These are phyloP conservation scores for Columbina picui DNA, from an alignment of 2,113 vertebrate genomes.

Conservation along the genomic window DNA sequence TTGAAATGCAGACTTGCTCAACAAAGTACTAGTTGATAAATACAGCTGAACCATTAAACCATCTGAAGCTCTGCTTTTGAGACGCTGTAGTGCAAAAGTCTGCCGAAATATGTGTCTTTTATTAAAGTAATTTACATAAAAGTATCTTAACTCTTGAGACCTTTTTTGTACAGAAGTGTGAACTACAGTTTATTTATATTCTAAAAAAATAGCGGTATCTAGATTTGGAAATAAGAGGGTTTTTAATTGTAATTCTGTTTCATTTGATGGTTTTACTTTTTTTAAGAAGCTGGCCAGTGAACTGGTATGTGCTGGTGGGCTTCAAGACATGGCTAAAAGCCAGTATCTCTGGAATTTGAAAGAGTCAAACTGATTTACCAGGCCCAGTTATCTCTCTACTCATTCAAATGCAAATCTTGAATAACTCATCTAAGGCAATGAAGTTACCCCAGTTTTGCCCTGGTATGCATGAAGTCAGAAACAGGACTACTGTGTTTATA, in stretches of 20 bases:
- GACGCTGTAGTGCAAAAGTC: not conserved
- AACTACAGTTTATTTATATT: not conserved
- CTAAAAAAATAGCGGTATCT: not conserved
- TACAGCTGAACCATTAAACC: not conserved
- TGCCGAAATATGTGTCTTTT: not conserved
- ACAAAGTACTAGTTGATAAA: slow-evolving; percentile 14
- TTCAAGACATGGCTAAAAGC: not conserved
- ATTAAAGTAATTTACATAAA: not conserved
- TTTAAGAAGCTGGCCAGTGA: not conserved
- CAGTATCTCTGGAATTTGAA: not conserved
- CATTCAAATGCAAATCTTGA: not conserved
- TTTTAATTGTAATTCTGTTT: not conserved
- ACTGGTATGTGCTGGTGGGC: not conserved
- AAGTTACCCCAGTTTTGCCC: not conserved
- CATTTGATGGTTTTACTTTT: not conserved
- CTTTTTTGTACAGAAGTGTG: not conserved
- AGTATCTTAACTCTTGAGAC: not conserved
- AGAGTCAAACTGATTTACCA: not conserved
- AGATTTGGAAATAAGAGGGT: not conserved
- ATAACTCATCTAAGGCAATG: not conserved
- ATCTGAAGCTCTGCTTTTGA: not conserved
- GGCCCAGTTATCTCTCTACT: not conserved
- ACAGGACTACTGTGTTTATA: not conserved
- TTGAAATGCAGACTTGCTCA: slow-evolving; percentile 23
- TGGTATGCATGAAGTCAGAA: not conserved